These are phyloP conservation scores for Varanus salvator DNA, from an alignment of 2,113 vertebrate species.

Conservation along the genomic window DNA sequence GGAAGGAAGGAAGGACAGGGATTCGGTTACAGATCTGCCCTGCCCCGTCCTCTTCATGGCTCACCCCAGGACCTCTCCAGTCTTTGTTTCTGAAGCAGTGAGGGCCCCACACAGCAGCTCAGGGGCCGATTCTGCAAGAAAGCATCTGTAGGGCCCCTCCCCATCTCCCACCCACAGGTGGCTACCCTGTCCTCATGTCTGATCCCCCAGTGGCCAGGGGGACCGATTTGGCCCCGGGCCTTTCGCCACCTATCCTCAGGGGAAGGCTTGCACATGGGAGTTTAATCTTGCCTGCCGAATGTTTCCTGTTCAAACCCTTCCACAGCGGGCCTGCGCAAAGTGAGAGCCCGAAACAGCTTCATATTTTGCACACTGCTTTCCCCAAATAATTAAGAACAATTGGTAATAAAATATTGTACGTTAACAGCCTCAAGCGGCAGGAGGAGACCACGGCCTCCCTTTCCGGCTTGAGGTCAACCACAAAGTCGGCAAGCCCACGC, in stretches of 20 bases:
- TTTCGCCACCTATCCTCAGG: neutral
- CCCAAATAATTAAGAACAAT: neutral
- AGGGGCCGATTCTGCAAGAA: no score
- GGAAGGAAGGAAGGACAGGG: neutral
- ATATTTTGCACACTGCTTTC: neutral
- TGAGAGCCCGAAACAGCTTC: neutral
- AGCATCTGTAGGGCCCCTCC: neutral
- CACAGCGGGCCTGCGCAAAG: no score
- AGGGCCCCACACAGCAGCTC: neutral
- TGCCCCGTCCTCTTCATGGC: neutral
- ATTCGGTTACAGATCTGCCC: rapidly evolving
- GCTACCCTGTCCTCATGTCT: neutral
- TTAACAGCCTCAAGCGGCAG: neutral
- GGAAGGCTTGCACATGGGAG: neutral
- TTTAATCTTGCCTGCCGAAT: neutral
- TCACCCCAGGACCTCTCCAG: no score
- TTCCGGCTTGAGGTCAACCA: neutral
- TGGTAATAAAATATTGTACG: neutral
- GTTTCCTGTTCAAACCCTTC: neutral
- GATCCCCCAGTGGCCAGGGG: neutral
- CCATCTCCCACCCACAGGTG: neutral
- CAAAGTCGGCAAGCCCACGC: neutral
- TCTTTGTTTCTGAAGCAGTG: neutral
- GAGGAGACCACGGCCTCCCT: neutral
- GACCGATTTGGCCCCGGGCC: no score